Evolutionary conservation across 2,888 invertebrate species (phyloP), one percentile per base, ranked within the genome.

Genomic region (Lithosia quadra): DNA sequence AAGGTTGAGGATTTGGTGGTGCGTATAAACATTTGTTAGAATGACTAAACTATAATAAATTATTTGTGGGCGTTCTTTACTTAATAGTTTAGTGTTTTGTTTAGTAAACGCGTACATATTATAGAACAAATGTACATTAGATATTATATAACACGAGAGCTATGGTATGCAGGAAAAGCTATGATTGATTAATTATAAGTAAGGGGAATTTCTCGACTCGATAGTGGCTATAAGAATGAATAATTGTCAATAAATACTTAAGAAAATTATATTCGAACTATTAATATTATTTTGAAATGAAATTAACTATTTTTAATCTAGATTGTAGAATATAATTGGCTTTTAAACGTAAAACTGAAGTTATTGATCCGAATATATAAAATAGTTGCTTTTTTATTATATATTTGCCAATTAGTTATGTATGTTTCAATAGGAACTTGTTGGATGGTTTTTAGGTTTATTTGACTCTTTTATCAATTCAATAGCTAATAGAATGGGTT

Each of bases 51-150:
- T 55, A 28, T 57, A 68, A 60, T 64, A 67, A 71, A 67, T 69
- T 75, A 71, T 71, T 71, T 71, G 65, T 74, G 77, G 66, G 62
- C 63, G 75, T 79, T 65, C 68, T 62, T 58, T 80, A 82, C 79
- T 79, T 77, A 80, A 55, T 75, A 80, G 76, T 68, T 78, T 77
- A 81, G 56, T 73, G 65, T 75, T 67, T 2, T 71, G 73, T 71
- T 69, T 71, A 81, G 70, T 74, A 79, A 68, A 77, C 75, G 76
- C 75, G 55, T 83, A 74, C 69, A 76, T 72, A 75, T 71, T 78
- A 76, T 78, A 75, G 76, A 80, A 81, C 78, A 76, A 81, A 69
- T 76, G 76, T 75, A 77, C 76, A 79, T 81, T 83, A 81, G 72
- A 79, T 81, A 81, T 76, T 71, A 53, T 74, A 75, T 79, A 77